Conservation (phyloP, 2,797 vertebrate species). For the Diplodus sargus region DNA sequence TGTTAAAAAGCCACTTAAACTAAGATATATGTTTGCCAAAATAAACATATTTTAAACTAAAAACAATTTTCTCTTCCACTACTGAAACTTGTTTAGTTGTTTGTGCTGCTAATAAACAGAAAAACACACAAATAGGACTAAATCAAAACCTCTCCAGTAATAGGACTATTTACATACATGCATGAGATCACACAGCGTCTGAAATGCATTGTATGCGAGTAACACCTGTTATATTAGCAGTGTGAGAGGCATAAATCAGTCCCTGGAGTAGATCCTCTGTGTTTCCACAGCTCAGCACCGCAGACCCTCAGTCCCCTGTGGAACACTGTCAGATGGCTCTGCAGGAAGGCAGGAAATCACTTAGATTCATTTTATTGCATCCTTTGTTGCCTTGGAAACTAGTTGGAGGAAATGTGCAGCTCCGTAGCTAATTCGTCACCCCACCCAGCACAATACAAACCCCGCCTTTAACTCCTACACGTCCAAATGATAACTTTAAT, state of each 20-base stretch:
- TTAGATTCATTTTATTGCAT: slow-evolving; percentile 74
- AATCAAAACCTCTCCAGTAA: background rate
- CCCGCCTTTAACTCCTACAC: slow-evolving; percentile 15
- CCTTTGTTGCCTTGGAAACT: slow-evolving; percentile 85
- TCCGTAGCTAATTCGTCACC: slow-evolving; percentile 53
- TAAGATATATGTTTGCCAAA: background rate
- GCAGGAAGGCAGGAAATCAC: slow-evolving; percentile 65
- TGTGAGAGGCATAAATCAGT: slow-evolving; percentile 25
- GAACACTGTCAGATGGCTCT: slow-evolving; percentile 37
- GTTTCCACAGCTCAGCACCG: slow-evolving; percentile 17
- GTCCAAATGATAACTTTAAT: slow-evolving; percentile 4
- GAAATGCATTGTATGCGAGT: background rate
- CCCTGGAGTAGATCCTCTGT: background rate
- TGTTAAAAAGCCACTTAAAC: background rate
- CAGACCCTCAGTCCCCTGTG: slow-evolving; percentile 25
- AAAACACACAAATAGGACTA: too few species aligned
- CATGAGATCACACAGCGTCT: background rate
- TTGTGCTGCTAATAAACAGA: background rate
- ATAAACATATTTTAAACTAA: background rate
- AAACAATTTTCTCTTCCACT: background rate
- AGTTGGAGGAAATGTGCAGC: slow-evolving; percentile 39
- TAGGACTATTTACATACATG: background rate
- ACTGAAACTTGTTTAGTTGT: background rate
- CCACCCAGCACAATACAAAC: slow-evolving; percentile 19
- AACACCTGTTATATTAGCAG: slow-evolving; percentile 1